Conservation (phyloP, 2,888 invertebrate species). For the Miltochrista miniata region DNA sequence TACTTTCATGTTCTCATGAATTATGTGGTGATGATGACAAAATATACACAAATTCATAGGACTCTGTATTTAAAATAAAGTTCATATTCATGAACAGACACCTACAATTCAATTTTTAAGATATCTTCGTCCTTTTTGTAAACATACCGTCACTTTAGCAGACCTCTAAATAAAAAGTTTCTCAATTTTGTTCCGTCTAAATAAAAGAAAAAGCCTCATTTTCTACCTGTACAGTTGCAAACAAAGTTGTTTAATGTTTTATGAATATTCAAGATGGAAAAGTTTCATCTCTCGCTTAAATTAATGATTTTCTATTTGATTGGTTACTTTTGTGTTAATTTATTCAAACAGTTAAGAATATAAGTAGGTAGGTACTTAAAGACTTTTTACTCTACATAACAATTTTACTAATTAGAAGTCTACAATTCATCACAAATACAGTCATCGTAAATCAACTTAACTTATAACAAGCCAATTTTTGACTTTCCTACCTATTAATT, state of each 20-base stretch:
- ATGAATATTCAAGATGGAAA: constrained; percentile 12
- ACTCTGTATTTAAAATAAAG: too few species aligned
- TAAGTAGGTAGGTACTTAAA: too few species aligned
- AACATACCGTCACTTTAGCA: constrained; percentile 12
- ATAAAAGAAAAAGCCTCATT: constrained; percentile 28
- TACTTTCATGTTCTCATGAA: not conserved
- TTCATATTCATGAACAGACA: too few species aligned
- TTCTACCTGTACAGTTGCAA: constrained; percentile 19
- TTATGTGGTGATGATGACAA: too few species aligned
- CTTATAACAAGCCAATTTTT: too few species aligned
- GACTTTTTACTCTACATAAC: too few species aligned
- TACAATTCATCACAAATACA: too few species aligned
- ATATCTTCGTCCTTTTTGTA: constrained; percentile 3
- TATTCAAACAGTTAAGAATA: not conserved
- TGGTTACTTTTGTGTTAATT: constrained; percentile 4
- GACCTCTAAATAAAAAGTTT: constrained; percentile 22
- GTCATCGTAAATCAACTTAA: too few species aligned
- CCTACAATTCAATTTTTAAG: not conserved
- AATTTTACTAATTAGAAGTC: too few species aligned
- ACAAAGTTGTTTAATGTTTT: constrained; percentile 6
- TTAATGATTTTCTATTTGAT: not conserved
- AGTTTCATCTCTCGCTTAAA: not conserved
- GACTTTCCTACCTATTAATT: too few species aligned
- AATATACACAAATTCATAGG: too few species aligned
- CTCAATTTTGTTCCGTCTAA: constrained; percentile 19